These are phyloP conservation scores for Drosophila gunungcola DNA, from an alignment of 1,140 invertebrate genomes.

Conservation along the genomic window DNA sequence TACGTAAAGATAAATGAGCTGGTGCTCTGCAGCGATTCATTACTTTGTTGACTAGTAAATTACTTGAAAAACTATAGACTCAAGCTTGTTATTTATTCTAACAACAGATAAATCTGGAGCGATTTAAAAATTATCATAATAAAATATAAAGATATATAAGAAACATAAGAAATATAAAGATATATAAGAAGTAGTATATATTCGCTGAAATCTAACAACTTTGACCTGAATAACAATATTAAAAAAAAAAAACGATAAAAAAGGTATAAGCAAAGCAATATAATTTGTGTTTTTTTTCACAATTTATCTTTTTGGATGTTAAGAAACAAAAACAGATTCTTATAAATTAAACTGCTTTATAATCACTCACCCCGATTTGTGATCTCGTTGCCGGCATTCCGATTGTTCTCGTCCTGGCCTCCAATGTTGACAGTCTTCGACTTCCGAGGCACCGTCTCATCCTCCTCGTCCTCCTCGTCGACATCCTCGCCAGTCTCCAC, in stretches of 20 bases:
- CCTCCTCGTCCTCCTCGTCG: conserved; percentile 63
- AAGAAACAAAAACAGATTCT: too few relatives aligned
- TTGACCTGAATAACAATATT: too few relatives aligned
- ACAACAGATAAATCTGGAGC: background rate
- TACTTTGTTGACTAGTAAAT: background rate
- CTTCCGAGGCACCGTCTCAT: conserved; percentile 47
- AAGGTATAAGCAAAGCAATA: too few relatives aligned
- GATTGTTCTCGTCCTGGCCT: conserved; percentile 82
- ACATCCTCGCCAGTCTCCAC: conserved; percentile 78
- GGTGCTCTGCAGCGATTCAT: background rate
- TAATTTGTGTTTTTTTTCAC: too few relatives aligned
- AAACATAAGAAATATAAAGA: too few relatives aligned
- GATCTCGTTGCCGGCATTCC: conserved; percentile 81
- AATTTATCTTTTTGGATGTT: too few relatives aligned
- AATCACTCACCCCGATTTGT: conserved; percentile 71
- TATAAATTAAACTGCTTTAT: too few relatives aligned
- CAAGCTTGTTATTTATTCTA: background rate
- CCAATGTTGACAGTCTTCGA: conserved; percentile 36
- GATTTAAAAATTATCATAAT: too few relatives aligned
- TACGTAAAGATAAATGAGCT: conserved; percentile 8
- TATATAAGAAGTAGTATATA: too few relatives aligned
- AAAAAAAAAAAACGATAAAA: too few relatives aligned
- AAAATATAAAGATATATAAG: too few relatives aligned
- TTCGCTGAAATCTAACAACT: too few relatives aligned
- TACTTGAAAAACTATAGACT: background rate